These are phyloP conservation scores for Omphaloscelis lunosa DNA, from an alignment of 2,888 invertebrate genomes.

Conservation along the genomic window DNA sequence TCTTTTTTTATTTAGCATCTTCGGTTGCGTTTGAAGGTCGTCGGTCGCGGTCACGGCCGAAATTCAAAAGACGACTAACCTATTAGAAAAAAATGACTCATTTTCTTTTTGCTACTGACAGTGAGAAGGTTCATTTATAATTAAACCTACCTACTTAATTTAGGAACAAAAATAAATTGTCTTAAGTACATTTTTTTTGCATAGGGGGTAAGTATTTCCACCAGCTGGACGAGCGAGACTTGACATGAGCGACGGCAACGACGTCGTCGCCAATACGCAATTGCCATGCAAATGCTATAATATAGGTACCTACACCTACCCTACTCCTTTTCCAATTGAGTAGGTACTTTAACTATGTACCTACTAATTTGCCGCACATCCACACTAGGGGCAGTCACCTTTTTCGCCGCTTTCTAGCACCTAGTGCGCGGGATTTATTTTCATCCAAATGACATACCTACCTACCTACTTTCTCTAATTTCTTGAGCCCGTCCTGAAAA, in stretches of 20 bases:
- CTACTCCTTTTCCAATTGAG: not conserved
- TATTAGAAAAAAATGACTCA: not conserved
- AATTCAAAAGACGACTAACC: not conserved
- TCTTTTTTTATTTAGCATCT: slow-evolving; percentile 16
- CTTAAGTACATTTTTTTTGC: not conserved
- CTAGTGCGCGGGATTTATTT: not conserved
- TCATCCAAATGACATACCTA: not conserved
- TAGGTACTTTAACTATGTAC: not conserved
- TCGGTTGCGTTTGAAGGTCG: slow-evolving; percentile 37
- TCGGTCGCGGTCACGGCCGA: slow-evolving; percentile 26
- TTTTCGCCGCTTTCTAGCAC: not conserved
- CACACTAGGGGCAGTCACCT: not conserved
- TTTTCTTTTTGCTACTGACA: not conserved
- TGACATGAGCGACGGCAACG: not conserved
- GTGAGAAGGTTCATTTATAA: not conserved
- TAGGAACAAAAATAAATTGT: not conserved
- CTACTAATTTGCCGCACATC: not conserved
- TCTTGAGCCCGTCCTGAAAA: not conserved
- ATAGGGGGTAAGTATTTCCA: not conserved
- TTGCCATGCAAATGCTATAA: not conserved
- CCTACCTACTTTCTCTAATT: not conserved
- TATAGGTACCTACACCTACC: not conserved
- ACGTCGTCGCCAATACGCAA: not conserved
- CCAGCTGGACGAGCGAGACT: not conserved
- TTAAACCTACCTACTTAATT: not conserved